Conservation (phyloP, 2,888 invertebrate genomes). For the Schrankia costaestrigalis region DNA sequence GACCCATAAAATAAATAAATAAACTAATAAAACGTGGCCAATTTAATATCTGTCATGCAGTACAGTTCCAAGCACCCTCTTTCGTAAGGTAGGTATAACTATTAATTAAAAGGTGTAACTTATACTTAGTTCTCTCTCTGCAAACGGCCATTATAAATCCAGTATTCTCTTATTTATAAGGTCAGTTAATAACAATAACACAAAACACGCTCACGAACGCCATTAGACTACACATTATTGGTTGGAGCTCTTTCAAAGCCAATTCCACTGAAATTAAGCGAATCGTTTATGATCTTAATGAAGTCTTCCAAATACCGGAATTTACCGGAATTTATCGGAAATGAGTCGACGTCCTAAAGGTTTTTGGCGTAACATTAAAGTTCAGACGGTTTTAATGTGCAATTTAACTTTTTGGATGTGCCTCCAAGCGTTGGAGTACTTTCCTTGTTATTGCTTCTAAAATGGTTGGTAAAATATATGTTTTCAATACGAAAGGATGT, state of each 20-base stretch:
- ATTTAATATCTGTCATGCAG: too few relatives aligned
- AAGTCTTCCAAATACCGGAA: conserved; percentile 47
- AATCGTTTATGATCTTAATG: conserved; percentile 53
- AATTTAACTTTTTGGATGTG: conserved; percentile 48
- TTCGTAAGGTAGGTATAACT: too few relatives aligned
- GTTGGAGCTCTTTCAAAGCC: conserved; percentile 25
- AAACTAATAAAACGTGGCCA: too few relatives aligned
- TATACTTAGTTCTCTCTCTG: too few relatives aligned
- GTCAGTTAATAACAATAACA: not conserved
- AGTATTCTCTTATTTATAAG: not conserved
- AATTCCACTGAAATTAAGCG: conserved; percentile 50
- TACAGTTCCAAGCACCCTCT: too few relatives aligned
- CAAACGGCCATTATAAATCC: too few relatives aligned
- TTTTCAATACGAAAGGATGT: conserved; percentile 7
- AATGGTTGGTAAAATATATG: conserved; percentile 8
- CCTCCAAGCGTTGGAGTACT: conserved; percentile 12
- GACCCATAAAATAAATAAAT: too few relatives aligned
- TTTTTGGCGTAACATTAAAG: conserved; percentile 40
- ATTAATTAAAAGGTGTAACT: too few relatives aligned
- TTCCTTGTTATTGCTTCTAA: conserved; percentile 14
- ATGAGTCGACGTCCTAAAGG: conserved; percentile 37
- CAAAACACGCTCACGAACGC: not conserved
- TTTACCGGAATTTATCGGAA: conserved; percentile 54
- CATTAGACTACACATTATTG: conserved; percentile 14
- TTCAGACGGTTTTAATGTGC: conserved; percentile 44